A percentile compares a stretch with the other conserved stretches of the same genome.
phyloP scores from a whole-genome alignment of 2,888 invertebrate species.

The Petrolisthes manimaculis region DNA sequence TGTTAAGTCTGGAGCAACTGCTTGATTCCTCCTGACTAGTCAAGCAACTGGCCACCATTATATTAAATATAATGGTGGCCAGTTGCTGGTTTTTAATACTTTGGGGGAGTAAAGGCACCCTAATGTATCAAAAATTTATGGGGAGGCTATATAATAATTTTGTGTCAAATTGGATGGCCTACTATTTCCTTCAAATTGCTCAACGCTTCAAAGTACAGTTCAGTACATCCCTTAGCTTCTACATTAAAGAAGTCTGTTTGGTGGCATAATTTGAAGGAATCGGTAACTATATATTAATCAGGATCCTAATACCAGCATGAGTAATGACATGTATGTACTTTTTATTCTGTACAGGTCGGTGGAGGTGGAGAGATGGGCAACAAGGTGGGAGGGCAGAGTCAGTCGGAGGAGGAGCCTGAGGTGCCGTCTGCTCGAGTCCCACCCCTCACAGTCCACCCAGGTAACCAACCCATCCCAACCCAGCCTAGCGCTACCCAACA shows the following conservation, averaged over 20 bases:
- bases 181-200: no score
- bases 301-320: not conserved
- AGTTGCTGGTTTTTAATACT: no score
- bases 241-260: not conserved
- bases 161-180: no score
- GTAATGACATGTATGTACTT: not conserved
- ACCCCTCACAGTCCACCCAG: slow-evolving; percentile 54
- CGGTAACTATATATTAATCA: not conserved
- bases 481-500: not conserved
- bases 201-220: no score
- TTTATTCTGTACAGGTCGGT: slow-evolving; percentile 51
- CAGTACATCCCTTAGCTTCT: not conserved
- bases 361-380: slow-evolving; percentile 73
- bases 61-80: no score
- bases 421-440: slow-evolving; percentile 56
- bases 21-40: no score
- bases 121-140: no score
- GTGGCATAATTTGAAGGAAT: not conserved
- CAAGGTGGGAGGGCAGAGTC: slow-evolving; percentile 68
- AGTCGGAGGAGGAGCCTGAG: slow-evolving; percentile 60
- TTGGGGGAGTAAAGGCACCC: no score
- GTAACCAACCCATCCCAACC: slow-evolving; percentile 2
- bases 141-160: no score
- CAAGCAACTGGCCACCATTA: no score
- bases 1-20: no score